These are phyloP conservation scores for Chamaea fasciata DNA, from an alignment of 2,113 vertebrate genomes.

Conservation along the genomic window DNA sequence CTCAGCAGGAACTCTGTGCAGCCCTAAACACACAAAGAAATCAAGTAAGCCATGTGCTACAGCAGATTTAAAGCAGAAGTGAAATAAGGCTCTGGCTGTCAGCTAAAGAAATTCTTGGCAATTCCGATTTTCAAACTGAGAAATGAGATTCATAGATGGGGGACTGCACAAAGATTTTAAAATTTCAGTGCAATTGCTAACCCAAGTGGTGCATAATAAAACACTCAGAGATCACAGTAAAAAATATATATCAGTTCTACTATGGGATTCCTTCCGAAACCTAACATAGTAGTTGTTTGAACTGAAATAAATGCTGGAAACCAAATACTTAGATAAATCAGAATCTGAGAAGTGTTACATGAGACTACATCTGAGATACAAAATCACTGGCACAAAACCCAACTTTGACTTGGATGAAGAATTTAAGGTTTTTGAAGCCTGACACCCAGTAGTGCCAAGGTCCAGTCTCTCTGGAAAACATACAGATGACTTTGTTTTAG, in stretches of 20 bases:
- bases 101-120: slow-evolving; percentile 48
- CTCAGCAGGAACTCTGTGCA: slow-evolving; percentile 65
- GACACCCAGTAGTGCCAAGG: not conserved
- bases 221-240: not conserved
- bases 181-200: not conserved
- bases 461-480: not conserved
- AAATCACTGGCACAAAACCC: not conserved
- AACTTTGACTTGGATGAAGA: not conserved
- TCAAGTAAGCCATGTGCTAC: slow-evolving; percentile 36
- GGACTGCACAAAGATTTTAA: not conserved
- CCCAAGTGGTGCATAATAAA: not conserved
- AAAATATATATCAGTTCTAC: not conserved
- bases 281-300: not conserved
- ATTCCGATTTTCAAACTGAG: slow-evolving; percentile 6
- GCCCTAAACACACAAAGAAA: slow-evolving; percentile 47
- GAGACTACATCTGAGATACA: not conserved
- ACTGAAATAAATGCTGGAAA: not conserved
- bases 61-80: slow-evolving; percentile 29
- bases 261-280: not conserved
- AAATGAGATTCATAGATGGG: not conserved
- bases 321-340: not conserved
- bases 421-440: not conserved
- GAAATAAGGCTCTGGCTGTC: not conserved
- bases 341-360: not conserved
- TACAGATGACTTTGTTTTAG: not conserved